These are phyloP conservation scores for Macrostomum lignano DNA, from an alignment of 1,140 invertebrate species.

Conservation along the genomic window DNA sequence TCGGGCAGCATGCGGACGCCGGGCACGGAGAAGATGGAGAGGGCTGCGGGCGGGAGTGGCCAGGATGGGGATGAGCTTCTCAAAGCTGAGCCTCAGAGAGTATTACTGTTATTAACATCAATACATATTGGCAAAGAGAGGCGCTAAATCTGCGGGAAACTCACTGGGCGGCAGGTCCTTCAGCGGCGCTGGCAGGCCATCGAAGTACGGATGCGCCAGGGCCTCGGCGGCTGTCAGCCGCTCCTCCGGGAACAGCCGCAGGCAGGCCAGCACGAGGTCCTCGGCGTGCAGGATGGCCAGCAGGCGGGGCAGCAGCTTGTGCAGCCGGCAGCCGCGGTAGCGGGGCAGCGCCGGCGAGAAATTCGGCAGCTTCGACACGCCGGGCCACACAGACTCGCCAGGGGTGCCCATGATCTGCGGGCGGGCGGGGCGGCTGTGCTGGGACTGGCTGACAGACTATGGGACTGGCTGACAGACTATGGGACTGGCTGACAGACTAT, in stretches of 20 bases:
- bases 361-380: conserved; percentile 24
- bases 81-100: too few relatives aligned
- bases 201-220: conserved; percentile 45
- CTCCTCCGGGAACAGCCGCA: not conserved
- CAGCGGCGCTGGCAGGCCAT: conserved; percentile 29
- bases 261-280: not conserved
- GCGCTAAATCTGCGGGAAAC: too few relatives aligned
- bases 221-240: conserved; percentile 34
- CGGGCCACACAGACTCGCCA: conserved; percentile 18
- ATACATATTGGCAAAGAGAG: too few relatives aligned
- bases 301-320: conserved; percentile 10
- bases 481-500: too few relatives aligned
- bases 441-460: too few relatives aligned
- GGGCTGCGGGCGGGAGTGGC: too few relatives aligned
- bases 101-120: too few relatives aligned
- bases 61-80: too few relatives aligned
- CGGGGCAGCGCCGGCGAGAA: too few relatives aligned
- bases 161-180: not conserved
- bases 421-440: too few relatives aligned
- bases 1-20: conserved; percentile 1
- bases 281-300: not conserved
- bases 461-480: too few relatives aligned
- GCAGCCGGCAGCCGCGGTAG: conserved; percentile 14
- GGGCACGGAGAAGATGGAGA: conserved; percentile 1
- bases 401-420: conserved; percentile 19